phyloP scores from a whole-genome alignment of 2,888 invertebrate species.

The Callosobruchus maculatus region DNA sequence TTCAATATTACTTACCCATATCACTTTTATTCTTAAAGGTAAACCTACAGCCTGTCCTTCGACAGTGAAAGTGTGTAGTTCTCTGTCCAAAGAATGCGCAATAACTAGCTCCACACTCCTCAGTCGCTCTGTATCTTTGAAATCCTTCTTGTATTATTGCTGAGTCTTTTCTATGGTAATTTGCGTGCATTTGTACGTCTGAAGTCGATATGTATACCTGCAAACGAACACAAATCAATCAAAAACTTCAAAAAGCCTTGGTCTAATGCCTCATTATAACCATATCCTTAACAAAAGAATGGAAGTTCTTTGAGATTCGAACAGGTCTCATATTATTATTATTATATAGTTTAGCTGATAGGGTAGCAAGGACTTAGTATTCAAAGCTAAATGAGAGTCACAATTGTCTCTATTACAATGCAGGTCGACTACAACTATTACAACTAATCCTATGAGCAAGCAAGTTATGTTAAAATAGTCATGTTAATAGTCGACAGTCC shows the following conservation, averaged over 20 bases:
- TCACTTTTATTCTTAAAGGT: constrained; percentile 99
- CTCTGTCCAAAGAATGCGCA: constrained; percentile 92
- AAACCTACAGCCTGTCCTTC: constrained; percentile 84
- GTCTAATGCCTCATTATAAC: too few relatives aligned
- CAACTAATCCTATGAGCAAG: too few relatives aligned
- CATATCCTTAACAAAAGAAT: too few relatives aligned
- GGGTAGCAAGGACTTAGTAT: too few relatives aligned
- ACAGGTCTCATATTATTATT: too few relatives aligned
- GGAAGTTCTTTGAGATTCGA: not conserved
- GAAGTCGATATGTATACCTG: constrained; percentile 91
- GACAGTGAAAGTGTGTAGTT: constrained; percentile 97
- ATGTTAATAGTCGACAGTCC: too few relatives aligned
- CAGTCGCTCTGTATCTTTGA: constrained; percentile 92
- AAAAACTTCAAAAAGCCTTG: not conserved
- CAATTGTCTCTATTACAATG: too few relatives aligned
- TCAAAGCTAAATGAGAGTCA: too few relatives aligned
- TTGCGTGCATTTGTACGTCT: constrained; percentile 99
- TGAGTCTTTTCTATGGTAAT: constrained; percentile 96
- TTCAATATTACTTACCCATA: constrained; percentile 74
- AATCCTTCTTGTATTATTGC: constrained; percentile 98
- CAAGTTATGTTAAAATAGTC: too few relatives aligned
- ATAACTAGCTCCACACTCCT: constrained; percentile 87
- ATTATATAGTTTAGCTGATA: too few relatives aligned
- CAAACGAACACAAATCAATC: constrained; percentile 38
- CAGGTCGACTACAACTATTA: too few relatives aligned